A percentile compares a stretch with the other conserved stretches of the same genome.
These are phyloP conservation scores for Clitarchus hookeri DNA, from an alignment of 2,888 invertebrate species.

Conservation along the genomic window DNA sequence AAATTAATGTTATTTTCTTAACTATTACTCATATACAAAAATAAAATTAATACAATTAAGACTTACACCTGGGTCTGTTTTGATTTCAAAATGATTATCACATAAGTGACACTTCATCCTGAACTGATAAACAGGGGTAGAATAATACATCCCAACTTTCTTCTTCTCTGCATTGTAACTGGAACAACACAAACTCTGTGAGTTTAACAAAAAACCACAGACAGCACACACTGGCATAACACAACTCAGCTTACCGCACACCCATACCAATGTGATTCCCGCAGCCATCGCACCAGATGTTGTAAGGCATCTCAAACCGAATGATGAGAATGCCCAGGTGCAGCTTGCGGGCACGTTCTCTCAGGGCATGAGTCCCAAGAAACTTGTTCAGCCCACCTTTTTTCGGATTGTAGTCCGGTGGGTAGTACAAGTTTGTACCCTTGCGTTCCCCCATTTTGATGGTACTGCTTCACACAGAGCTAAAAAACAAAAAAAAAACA, in stretches of 20 bases:
- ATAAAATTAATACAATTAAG: slow-evolving; percentile 12
- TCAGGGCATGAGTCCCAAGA: slow-evolving; percentile 89
- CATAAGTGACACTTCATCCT: slow-evolving; percentile 99
- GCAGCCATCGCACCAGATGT: slow-evolving; percentile 99
- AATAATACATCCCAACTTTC: slow-evolving; percentile 96
- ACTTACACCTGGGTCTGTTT: slow-evolving; percentile 94
- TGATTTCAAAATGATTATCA: slow-evolving; percentile 96
- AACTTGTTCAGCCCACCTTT: slow-evolving; percentile 95
- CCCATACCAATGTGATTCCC: slow-evolving; percentile 99
- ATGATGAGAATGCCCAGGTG: slow-evolving; percentile 94
- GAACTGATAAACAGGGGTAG: slow-evolving; percentile 96
- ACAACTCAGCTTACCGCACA: slow-evolving; percentile 64
- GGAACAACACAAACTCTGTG: slow-evolving; percentile 27
- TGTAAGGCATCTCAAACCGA: slow-evolving; percentile 99
- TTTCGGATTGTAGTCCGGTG: slow-evolving; percentile 97
- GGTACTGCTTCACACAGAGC: neutral
- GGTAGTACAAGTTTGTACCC: slow-evolving; percentile 97
- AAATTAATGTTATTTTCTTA: too few species aligned
- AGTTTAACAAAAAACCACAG: neutral
- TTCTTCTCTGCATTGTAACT: slow-evolving; percentile 94
- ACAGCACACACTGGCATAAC: neutral
- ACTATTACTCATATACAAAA: too few species aligned
- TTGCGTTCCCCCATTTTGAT: slow-evolving; percentile 97
- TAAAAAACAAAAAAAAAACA: too few species aligned
- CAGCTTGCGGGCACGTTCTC: slow-evolving; percentile 95